These are phyloP conservation scores for Carposina sasakii DNA, from an alignment of 1,140 invertebrate species.

Conservation along the genomic window DNA sequence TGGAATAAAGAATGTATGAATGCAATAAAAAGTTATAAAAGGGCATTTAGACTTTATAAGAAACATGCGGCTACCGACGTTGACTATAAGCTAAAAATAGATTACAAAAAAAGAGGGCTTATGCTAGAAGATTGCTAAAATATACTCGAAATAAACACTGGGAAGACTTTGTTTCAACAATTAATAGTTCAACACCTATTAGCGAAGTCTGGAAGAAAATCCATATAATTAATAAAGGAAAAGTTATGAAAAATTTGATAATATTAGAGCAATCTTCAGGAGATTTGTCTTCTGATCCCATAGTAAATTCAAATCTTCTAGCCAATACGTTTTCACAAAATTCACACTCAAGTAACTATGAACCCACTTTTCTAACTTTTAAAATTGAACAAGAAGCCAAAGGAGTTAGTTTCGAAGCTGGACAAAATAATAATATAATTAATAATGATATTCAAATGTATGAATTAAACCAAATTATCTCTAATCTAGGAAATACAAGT, in stretches of 20 bases:
- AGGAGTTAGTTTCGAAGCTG: conserved; percentile 5
- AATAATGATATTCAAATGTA: conserved; percentile 17
- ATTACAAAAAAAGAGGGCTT: conserved; percentile 23
- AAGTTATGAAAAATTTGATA: no score
- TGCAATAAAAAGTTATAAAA: conserved; percentile 32
- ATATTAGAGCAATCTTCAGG: no score
- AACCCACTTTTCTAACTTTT: conserved; percentile 22
- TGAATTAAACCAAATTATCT: conserved; percentile 13
- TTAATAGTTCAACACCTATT: conserved; percentile 17
- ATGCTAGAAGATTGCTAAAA: conserved; percentile 34
- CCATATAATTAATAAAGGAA: conserved; percentile 18
- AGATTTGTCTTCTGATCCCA: conserved; percentile 10
- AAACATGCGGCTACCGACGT: no score
- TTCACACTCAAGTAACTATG: conserved; percentile 32
- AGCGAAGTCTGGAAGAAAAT: conserved; percentile 24
- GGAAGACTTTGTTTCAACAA: conserved; percentile 24
- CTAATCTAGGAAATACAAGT: conserved; percentile 18
- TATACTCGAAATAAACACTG: conserved; percentile 20
- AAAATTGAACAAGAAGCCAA: conserved; percentile 21
- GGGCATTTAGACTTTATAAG: conserved; percentile 33
- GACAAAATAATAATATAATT: conserved; percentile 22
- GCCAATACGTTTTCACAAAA: conserved; percentile 30
- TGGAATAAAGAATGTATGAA: conserved; percentile 37
- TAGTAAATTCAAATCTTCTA: conserved; percentile 28
- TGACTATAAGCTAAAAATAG: no score